A percentile compares a stretch with the other conserved stretches of the same genome.
Evolutionary conservation across 2,888 invertebrate genomes (phyloP).

Genomic region (Copidosoma aretas): DNA sequence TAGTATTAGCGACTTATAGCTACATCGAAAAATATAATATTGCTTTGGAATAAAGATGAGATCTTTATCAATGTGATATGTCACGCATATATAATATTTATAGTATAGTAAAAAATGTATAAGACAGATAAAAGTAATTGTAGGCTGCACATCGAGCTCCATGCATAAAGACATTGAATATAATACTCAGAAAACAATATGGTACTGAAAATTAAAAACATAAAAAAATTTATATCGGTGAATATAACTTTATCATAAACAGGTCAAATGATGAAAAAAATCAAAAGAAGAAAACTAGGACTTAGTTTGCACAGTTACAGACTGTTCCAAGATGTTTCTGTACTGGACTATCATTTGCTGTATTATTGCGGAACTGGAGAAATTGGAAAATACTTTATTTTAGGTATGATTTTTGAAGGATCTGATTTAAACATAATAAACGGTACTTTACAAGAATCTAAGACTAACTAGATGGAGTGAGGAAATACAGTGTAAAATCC

Average conservation of each 20-base stretch:
- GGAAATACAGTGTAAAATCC: too few relatives aligned
- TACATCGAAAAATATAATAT: conserved; percentile 17
- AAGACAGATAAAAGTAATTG: conserved; percentile 59
- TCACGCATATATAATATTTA: conserved; percentile 42
- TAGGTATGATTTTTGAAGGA: too few relatives aligned
- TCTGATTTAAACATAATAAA: too few relatives aligned
- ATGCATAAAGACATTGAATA: conserved; percentile 61
- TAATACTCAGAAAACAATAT: conserved; percentile 53
- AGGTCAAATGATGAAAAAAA: conserved; percentile 13
- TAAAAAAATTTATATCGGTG: conserved; percentile 32
- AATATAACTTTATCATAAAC: conserved; percentile 25
- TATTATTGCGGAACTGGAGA: neutral
- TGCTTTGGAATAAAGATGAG: conserved; percentile 31
- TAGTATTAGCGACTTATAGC: neutral
- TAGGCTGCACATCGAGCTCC: conserved; percentile 62
- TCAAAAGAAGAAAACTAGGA: conserved; percentile 20
- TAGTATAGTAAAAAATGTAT: conserved; percentile 45
- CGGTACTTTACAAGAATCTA: too few relatives aligned
- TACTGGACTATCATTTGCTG: neutral
- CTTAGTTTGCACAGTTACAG: conserved; percentile 27
- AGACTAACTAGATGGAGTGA: too few relatives aligned
- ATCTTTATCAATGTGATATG: conserved; percentile 39
- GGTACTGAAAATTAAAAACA: conserved; percentile 49
- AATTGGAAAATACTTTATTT: too few relatives aligned
- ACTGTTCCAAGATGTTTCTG: conserved; percentile 35